phyloP scores from a whole-genome alignment of 2,113 vertebrate species.

The Cygnus atratus region DNA sequence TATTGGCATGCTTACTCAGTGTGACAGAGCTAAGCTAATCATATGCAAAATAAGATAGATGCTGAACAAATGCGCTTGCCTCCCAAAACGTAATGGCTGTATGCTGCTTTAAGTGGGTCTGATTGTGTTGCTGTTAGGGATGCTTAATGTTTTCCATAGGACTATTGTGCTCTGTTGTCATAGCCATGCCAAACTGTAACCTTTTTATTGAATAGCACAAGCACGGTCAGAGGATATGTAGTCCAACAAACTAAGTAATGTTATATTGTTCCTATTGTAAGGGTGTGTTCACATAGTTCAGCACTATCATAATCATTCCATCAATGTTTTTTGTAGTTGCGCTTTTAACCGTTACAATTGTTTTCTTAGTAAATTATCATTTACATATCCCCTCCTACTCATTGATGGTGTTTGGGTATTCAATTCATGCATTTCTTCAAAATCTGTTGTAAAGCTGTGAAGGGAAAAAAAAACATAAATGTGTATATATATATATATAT shows the following conservation, averaged over 20 bases:
- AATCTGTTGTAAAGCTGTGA: neutral
- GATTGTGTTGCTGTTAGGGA: constrained; percentile 27
- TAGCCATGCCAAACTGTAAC: neutral
- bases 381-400: neutral
- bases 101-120: neutral
- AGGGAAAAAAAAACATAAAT: neutral
- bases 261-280: neutral
- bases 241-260: neutral
- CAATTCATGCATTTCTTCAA: neutral
- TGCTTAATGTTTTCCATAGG: constrained; percentile 25
- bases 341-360: neutral
- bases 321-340: neutral
- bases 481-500: neutral
- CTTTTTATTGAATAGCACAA: neutral
- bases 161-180: neutral
- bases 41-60: constrained; percentile 25
- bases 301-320: neutral
- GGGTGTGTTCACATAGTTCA: neutral
- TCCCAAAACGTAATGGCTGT: constrained; percentile 6
- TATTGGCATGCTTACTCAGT: constrained; percentile 5
- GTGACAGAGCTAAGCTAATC: constrained; percentile 43
- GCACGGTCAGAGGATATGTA: neutral
- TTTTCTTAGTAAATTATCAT: neutral
- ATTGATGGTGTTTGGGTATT: neutral
- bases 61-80: constrained; percentile 33